Conservation (phyloP, 2,113 vertebrate species). For the Sclerurus mexicanus region DNA sequence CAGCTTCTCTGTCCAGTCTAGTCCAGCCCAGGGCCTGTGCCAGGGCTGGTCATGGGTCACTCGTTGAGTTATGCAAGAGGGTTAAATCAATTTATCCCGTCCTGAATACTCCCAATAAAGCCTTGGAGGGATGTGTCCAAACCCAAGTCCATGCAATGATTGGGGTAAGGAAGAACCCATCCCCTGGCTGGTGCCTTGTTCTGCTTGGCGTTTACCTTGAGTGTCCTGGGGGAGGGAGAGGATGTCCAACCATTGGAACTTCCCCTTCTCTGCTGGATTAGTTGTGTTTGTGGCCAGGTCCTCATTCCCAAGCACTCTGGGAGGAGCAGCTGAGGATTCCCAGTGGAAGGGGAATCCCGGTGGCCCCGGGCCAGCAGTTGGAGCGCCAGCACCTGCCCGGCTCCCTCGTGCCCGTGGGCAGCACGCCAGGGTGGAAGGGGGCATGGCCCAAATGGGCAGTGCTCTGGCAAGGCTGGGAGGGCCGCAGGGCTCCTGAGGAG, state of each 20-base stretch:
- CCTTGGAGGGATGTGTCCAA: too few relatives aligned
- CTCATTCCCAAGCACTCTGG: fast-evolving
- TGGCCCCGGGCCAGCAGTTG: not conserved
- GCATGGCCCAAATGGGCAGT: fast-evolving
- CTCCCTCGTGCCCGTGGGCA: not conserved
- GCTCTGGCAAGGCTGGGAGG: not conserved
- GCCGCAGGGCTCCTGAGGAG: not conserved
- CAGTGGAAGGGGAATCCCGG: not conserved
- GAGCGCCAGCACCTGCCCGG: not conserved
- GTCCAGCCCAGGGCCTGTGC: not conserved
- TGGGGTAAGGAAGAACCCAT: not conserved
- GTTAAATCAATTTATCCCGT: not conserved
- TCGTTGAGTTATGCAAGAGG: not conserved
- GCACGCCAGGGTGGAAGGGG: not conserved
- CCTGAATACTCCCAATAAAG: not conserved
- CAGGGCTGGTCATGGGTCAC: not conserved
- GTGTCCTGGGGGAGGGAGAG: not conserved
- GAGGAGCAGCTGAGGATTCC: not conserved
- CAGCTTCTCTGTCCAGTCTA: too few relatives aligned
- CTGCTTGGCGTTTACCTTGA: not conserved
- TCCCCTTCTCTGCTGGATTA: not conserved
- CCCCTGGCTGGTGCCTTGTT: not conserved
- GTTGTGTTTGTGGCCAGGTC: not conserved
- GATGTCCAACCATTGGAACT: not conserved
- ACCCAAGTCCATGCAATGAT: fast-evolving